Conservation (phyloP, 2,797 vertebrate genomes). For the Pangasius sanitwongsei region DNA sequence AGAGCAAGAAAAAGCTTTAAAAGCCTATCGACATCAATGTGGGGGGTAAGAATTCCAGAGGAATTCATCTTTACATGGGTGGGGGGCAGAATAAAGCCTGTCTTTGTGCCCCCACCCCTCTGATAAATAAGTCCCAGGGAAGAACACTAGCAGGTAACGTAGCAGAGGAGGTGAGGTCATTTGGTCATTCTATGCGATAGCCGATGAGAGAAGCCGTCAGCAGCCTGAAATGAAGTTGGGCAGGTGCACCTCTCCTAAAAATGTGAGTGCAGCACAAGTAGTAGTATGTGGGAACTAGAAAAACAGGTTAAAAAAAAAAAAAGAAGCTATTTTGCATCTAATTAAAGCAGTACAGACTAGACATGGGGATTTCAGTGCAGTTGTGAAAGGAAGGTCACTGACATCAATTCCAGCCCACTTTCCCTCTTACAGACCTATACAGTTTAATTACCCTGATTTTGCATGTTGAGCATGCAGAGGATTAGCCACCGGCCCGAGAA, state of each 20-base stretch:
- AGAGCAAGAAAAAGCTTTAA: slow-evolving; percentile 29
- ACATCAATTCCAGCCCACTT: slow-evolving; percentile 18
- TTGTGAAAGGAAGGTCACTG: slow-evolving; percentile 24
- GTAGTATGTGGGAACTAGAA: slow-evolving; percentile 23
- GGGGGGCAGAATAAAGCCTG: slow-evolving; percentile 73
- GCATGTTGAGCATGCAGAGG: slow-evolving; percentile 16
- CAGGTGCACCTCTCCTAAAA: slow-evolving; percentile 74
- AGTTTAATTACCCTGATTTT: slow-evolving; percentile 19
- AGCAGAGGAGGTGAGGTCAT: slow-evolving; percentile 78
- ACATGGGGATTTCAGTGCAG: slow-evolving; percentile 18
- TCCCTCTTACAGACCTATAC: background rate
- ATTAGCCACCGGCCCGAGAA: background rate
- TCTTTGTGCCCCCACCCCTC: slow-evolving; percentile 74
- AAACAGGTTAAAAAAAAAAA: slow-evolving; percentile 2
- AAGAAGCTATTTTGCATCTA: slow-evolving; percentile 7
- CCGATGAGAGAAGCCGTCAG: slow-evolving; percentile 80
- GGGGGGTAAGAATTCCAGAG: slow-evolving; percentile 57
- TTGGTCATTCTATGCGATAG: slow-evolving; percentile 79
- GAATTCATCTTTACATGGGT: slow-evolving; percentile 53
- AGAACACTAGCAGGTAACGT: slow-evolving; percentile 62
- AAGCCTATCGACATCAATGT: slow-evolving; percentile 50
- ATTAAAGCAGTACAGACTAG: slow-evolving; percentile 27
- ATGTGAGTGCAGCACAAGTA: slow-evolving; percentile 41
- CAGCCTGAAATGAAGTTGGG: slow-evolving; percentile 81
- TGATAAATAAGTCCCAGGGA: slow-evolving; percentile 58